Conservation (phyloP, 2,113 vertebrate genomes). For the Notarius quadriscutis region DNA sequence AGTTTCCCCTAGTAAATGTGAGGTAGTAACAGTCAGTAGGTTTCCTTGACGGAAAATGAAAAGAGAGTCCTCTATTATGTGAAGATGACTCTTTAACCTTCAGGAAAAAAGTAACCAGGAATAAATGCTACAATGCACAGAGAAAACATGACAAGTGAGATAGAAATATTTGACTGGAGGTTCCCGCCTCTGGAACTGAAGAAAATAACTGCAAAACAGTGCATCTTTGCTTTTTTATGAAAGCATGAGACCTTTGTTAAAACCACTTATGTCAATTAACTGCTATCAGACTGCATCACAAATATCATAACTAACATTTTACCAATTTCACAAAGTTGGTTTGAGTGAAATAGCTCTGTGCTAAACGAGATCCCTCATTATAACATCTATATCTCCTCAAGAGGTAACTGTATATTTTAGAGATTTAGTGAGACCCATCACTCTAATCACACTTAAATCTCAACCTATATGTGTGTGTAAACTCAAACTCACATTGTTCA, state of each 20-base stretch:
- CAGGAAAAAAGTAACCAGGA: not conserved
- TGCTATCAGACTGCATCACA: not conserved
- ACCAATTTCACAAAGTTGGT: not conserved
- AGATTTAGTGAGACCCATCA: not conserved
- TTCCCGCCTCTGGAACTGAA: not conserved
- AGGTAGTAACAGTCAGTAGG: not conserved
- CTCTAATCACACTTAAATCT: not conserved
- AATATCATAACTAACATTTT: not conserved
- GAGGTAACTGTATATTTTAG: not conserved
- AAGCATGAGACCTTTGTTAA: not conserved
- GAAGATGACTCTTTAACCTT: not conserved
- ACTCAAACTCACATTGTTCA: conserved; percentile 68
- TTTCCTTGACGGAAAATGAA: not conserved
- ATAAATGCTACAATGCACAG: not conserved
- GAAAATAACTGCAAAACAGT: not conserved
- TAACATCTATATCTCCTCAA: not conserved
- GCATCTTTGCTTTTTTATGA: not conserved
- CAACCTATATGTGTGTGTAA: not conserved
- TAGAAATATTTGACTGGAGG: too few relatives aligned
- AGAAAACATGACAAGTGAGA: not conserved
- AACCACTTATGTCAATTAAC: not conserved
- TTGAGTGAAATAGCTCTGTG: not conserved
- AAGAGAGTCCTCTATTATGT: not conserved
- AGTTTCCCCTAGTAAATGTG: not conserved
- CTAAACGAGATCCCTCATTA: not conserved